Percentiles rank a stretch among this genome's conserved stretches.
phyloP scores from a whole-genome alignment of 2,113 vertebrate species.

The Psophia crepitans region DNA sequence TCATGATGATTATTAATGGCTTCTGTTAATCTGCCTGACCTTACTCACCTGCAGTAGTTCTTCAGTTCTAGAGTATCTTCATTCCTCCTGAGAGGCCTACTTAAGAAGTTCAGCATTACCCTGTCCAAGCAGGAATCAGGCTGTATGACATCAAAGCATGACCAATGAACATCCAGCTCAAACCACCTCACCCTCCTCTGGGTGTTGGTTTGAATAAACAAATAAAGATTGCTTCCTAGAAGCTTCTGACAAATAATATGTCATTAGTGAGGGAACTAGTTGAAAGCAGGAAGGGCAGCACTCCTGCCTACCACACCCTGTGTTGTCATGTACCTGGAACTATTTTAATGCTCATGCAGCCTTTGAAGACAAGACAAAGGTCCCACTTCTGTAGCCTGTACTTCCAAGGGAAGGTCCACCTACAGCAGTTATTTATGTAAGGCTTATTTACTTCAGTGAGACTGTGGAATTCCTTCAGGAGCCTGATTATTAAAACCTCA shows the following conservation, averaged over 20 bases:
- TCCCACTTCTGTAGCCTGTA: neutral
- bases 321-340: neutral
- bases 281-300: conserved; percentile 16
- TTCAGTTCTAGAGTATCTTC: neutral
- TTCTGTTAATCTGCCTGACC: neutral
- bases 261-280: neutral
- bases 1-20: neutral
- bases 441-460: neutral
- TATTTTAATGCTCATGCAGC: neutral
- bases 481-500: neutral
- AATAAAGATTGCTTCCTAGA: neutral
- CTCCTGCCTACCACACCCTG: neutral
- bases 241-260: neutral
- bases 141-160: neutral
- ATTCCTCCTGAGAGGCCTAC: neutral
- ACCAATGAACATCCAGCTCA: neutral
- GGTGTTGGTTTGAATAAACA: conserved; percentile 34
- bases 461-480: neutral
- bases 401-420: neutral
- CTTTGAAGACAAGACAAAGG: neutral
- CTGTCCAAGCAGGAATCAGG: neutral
- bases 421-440: neutral
- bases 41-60: neutral
- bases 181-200: neutral
- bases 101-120: neutral